Conservation (phyloP, 2,888 invertebrate species). For the Tetrapedia diversipes region DNA sequence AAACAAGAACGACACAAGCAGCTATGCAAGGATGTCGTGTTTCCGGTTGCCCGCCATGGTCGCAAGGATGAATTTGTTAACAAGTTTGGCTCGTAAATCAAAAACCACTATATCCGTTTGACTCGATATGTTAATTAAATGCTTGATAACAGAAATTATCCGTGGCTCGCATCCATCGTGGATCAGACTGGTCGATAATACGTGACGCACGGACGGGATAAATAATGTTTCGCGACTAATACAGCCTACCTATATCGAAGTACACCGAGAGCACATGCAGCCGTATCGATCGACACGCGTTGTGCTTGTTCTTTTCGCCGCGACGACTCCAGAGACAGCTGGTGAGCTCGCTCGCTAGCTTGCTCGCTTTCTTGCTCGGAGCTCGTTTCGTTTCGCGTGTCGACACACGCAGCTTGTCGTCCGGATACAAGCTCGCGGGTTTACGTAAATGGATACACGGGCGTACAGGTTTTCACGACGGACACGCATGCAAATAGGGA, state of each 20-base stretch:
- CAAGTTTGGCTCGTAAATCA: slow-evolving; percentile 50
- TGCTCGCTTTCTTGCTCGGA: too few species aligned
- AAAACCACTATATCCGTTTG: slow-evolving; percentile 35
- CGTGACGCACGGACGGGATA: slow-evolving; percentile 32
- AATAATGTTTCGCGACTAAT: slow-evolving; percentile 55
- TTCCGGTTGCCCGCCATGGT: slow-evolving; percentile 14
- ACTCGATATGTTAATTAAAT: slow-evolving; percentile 62
- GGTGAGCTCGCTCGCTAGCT: too few species aligned
- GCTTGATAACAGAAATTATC: slow-evolving; percentile 55
- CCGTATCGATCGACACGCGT: slow-evolving; percentile 47
- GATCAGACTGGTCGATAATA: slow-evolving; percentile 17
- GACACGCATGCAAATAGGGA: slow-evolving; percentile 55
- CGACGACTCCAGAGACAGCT: slow-evolving; percentile 24
- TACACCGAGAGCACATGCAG: slow-evolving; percentile 48
- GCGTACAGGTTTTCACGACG: slow-evolving; percentile 51
- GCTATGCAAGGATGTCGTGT: neutral
- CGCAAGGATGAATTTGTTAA: slow-evolving; percentile 47
- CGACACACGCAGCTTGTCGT: slow-evolving; percentile 16
- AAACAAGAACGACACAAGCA: neutral
- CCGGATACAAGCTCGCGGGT: slow-evolving; percentile 24
- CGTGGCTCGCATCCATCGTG: slow-evolving; percentile 43
- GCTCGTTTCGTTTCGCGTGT: slow-evolving; percentile 45
- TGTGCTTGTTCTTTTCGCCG: slow-evolving; percentile 47
- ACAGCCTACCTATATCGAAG: slow-evolving; percentile 50
- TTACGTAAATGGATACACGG: slow-evolving; percentile 32